Evolutionary conservation across 2,888 invertebrate species (phyloP).

Genomic region (Muscina levida): DNA sequence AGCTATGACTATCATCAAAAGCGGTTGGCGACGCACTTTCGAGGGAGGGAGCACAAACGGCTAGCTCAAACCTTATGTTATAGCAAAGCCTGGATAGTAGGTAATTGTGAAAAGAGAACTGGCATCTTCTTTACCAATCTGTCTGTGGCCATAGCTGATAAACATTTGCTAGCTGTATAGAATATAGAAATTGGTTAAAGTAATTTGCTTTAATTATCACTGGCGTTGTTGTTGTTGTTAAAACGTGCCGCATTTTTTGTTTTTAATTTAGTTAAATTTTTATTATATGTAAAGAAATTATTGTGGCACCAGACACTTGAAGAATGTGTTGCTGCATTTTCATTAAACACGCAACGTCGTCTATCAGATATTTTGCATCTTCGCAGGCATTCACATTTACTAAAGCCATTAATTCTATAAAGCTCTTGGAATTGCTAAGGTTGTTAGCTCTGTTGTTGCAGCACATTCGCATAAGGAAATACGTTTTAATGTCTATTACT

Average conservation of each 20-base stretch:
- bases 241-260: slow-evolving; percentile 59
- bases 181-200: neutral
- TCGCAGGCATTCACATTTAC: slow-evolving; percentile 52
- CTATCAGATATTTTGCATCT: slow-evolving; percentile 41
- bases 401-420: slow-evolving; percentile 60
- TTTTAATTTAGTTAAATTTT: slow-evolving; percentile 50
- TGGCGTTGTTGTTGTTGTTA: neutral
- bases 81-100: no score
- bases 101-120: no score
- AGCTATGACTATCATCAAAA: no score
- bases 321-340: slow-evolving; percentile 61
- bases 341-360: slow-evolving; percentile 63
- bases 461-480: slow-evolving; percentile 54
- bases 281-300: neutral
- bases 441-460: slow-evolving; percentile 10
- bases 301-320: slow-evolving; percentile 22
- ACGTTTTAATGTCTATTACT: slow-evolving; percentile 60
- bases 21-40: no score
- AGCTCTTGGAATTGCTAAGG: neutral
- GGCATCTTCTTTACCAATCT: slow-evolving; percentile 21
- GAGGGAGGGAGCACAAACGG: no score
- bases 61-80: no score
- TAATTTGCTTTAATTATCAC: neutral
- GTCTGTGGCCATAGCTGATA: neutral
- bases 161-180: no score